Conservation (phyloP, 2,797 vertebrate species). For the Acomys russatus region DNA sequence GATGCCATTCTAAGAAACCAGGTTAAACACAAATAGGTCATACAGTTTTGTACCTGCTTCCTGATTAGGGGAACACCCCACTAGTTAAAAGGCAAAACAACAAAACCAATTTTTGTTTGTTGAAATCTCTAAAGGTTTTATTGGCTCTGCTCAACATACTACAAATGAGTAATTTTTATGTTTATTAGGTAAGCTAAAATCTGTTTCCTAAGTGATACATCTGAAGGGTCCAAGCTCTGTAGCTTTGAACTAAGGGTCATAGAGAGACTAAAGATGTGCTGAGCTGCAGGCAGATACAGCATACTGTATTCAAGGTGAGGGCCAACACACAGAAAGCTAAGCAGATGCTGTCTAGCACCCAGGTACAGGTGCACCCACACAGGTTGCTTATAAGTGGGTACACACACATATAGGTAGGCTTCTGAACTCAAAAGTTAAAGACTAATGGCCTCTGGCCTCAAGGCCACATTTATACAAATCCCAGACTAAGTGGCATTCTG, state of each 20-base stretch:
- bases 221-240: neutral
- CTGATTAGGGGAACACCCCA: neutral
- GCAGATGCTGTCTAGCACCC: neutral
- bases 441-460: neutral
- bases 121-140: neutral
- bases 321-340: neutral
- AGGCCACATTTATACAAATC: neutral
- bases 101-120: neutral
- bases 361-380: neutral
- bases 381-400: too few species aligned
- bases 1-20: neutral
- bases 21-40: slow-evolving; percentile 9
- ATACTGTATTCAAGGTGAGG: neutral
- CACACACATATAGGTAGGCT: neutral
- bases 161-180: neutral
- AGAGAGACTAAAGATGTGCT: neutral
- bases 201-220: slow-evolving; percentile 24
- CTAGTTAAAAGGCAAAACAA: neutral
- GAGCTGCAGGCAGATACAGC: neutral
- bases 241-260: neutral
- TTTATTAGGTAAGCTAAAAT: neutral
- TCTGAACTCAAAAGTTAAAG: neutral
- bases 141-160: slow-evolving; percentile 24
- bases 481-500: neutral
- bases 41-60: neutral